A percentile compares a stretch with the other conserved stretches of the same genome.
These are phyloP conservation scores for Epinotia demarniana DNA, from an alignment of 2,888 invertebrate genomes.

Conservation along the genomic window DNA sequence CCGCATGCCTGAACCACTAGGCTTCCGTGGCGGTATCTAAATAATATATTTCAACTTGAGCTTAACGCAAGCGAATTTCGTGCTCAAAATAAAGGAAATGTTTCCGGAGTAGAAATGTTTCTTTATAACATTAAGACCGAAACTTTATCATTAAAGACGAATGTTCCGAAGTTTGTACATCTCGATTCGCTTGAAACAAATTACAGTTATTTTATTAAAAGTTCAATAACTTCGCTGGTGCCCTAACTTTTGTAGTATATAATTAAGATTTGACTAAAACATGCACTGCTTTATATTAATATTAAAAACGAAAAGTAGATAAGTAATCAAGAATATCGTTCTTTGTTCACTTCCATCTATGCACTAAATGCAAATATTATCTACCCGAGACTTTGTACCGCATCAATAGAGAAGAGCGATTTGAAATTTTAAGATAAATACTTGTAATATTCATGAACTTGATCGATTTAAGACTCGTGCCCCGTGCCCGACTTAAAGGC, in stretches of 20 bases:
- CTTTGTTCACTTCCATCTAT: too few species aligned
- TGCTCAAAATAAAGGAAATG: conserved; percentile 1
- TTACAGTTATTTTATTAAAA: conserved; percentile 9
- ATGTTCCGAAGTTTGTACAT: conserved; percentile 9
- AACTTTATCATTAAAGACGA: conserved; percentile 11
- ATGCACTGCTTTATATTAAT: background rate
- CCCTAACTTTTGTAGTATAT: background rate
- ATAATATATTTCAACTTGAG: background rate
- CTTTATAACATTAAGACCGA: conserved; percentile 1
- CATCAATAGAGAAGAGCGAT: too few species aligned
- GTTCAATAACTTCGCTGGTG: background rate
- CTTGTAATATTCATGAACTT: too few species aligned
- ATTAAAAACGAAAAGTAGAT: too few species aligned
- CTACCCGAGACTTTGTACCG: too few species aligned
- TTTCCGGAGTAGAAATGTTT: background rate
- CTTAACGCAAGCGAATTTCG: background rate
- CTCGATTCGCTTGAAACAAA: background rate
- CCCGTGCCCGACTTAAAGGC: too few species aligned
- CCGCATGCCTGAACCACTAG: too few species aligned
- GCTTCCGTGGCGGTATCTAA: background rate
- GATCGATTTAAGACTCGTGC: too few species aligned
- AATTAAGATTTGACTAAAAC: background rate
- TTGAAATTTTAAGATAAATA: too few species aligned
- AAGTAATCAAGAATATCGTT: too few species aligned
- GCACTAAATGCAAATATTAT: too few species aligned